Evolutionary conservation across 2,797 vertebrate genomes (phyloP).

Genomic region (Morelia viridis): DNA sequence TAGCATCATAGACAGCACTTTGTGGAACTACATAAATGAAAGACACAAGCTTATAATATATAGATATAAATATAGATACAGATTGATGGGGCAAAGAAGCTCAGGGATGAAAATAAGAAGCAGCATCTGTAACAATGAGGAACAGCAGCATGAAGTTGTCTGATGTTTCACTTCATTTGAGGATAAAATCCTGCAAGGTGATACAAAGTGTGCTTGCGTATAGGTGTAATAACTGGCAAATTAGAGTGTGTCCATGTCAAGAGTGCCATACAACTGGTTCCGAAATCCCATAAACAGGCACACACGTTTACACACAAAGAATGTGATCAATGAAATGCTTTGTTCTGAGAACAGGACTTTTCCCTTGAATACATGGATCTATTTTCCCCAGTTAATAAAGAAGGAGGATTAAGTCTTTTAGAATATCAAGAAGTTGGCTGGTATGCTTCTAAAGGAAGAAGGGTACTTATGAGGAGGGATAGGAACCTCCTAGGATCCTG

Average conservation of each 20-base stretch:
- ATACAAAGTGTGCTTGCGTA: neutral
- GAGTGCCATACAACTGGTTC: neutral
- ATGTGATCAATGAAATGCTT: neutral
- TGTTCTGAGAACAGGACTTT: neutral
- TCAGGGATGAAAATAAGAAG: neutral
- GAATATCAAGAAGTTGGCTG: neutral
- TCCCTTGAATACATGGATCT: neutral
- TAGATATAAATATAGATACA: neutral
- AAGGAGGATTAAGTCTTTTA: neutral
- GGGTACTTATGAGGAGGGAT: no score
- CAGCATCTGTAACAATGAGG: neutral
- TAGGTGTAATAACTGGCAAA: neutral
- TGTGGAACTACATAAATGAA: neutral
- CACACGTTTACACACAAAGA: neutral
- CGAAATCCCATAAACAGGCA: neutral
- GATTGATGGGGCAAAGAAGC: neutral
- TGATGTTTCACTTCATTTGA: neutral
- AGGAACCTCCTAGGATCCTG: neutral
- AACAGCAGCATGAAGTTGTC: neutral
- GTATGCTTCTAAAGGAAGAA: neutral
- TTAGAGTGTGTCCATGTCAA: neutral
- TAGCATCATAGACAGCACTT: neutral
- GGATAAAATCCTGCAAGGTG: neutral
- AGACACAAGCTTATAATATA: neutral
- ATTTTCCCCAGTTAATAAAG: neutral